Base-by-base conservation (phyloP, 2,113 vertebrate species). In the Lonchura striata region DNA sequence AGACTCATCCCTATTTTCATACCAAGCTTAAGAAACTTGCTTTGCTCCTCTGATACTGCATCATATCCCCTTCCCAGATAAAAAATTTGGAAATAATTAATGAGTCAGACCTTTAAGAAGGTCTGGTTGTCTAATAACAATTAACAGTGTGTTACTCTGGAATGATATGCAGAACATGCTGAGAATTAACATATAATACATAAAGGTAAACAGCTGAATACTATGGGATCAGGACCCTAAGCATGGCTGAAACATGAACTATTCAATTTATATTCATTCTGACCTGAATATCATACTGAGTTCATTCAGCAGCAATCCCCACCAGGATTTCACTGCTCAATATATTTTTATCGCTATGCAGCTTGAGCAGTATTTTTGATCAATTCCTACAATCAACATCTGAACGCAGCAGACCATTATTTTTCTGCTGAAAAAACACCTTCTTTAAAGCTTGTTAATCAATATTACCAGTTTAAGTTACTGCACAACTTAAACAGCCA, bases 321-420 rank as follows among this genome's bases (percentile, higher is more conserved):
- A 64, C 33, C 54, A 85, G 71, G 54, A 70, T 63, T 91, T 70
- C 66, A 66, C 75, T 90, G 75, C 82, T 95, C 91, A 70, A 90
- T 94, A 74, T 69, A 95, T 87, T 95, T 95, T 92, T 94, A 93
- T 80, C 1, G 0, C 74, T 69, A 17, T 39, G 63, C 78, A 85
- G 35, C 74, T 54, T 31, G 47, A 91, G 68, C 75, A 82, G 5
- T 83, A 93, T 86, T 94, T 95, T 87, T 95, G 71, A 94, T 97
- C 87, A 88, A 27, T 92, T 96, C 63, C 82, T 83, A 88, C 59
- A 94, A 70, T 90, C 87, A 88, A 88, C 75, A 88, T 66, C 71
- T 68, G 68, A 88, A 54, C 0, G 0, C 1, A 2, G 49, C 9
- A 30, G 70, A 44, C 86, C 82, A 41, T 95, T 94, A 89, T 82